Conservation (phyloP, 2,797 vertebrate genomes). For the Sebastes steindachneri region DNA sequence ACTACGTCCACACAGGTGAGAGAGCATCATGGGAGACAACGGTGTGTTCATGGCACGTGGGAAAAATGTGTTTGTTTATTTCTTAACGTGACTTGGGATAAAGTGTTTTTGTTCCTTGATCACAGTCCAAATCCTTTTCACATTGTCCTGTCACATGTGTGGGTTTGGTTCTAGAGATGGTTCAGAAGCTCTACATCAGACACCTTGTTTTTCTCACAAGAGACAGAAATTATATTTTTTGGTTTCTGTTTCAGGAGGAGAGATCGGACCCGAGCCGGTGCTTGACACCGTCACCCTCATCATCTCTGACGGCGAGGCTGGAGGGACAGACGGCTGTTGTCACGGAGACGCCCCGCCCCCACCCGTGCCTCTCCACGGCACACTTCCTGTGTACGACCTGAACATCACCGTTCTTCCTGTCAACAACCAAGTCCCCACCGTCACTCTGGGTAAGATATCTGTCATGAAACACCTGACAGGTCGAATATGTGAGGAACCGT, state of each 20-base stretch:
- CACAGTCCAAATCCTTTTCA: no score
- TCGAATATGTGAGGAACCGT: neutral
- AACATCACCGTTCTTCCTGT: constrained; percentile 80
- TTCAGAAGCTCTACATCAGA: neutral
- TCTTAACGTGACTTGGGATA: neutral
- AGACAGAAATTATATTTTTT: neutral
- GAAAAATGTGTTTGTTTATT: neutral
- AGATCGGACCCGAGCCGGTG: constrained; percentile 73
- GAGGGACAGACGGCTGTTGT: constrained; percentile 71
- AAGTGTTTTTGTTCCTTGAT: no score
- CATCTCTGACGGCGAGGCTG: constrained; percentile 78
- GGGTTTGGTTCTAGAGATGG: no score
- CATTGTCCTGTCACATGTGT: no score
- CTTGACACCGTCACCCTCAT: constrained; percentile 78
- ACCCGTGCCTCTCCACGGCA: constrained; percentile 72
- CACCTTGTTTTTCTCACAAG: neutral
- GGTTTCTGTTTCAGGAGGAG: constrained; percentile 64
- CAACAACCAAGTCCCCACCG: constrained; percentile 76
- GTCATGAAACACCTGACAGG: neutral
- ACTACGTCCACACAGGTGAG: constrained; percentile 78
- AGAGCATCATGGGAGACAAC: neutral
- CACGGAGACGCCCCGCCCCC: constrained; percentile 72
- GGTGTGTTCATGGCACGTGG: neutral
- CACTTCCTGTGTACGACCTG: constrained; percentile 82
- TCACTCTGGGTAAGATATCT: constrained; percentile 60